Base-by-base conservation (phyloP, 2,888 invertebrate species). In the Yponomeuta cagnagella region DNA sequence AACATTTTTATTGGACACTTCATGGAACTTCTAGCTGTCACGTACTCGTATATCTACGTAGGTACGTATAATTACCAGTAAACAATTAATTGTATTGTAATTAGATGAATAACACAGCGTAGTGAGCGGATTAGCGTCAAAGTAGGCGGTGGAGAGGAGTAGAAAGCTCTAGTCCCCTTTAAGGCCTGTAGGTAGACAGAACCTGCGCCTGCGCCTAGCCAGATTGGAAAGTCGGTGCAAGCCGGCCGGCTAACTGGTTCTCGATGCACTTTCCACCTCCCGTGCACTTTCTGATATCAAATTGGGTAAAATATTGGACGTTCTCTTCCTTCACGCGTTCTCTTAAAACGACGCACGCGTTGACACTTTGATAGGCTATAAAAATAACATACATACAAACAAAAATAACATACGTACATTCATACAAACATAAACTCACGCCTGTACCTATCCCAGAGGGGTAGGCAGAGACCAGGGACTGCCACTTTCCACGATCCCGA, bases 211-310 rank as follows among this genome's bases (percentile, higher is more conserved):
- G 69, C 52, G 64, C 43, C 70, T 70, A 81, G 52, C 6, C 52
- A 12, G 83, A 86, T 88, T 89, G 84, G 90, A 91, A 91, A 91
- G 90, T 84, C 84, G 85, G 83, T 85, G 87, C 87, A 85, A 81
- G 31, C 81, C 77, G 83, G 76, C 79, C 76, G 77, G 74, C 80
- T 79, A 82, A 85, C 87, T 78, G 84, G 84, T 84, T 71, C 64
- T 33, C 73, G 75, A 72, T 79, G 82, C 84, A 82, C 89, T 90
- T 90, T 90, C 90, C 85, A 84, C 76, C 73, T 77, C 75, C 81
- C 85, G 85, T 86, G 88, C 85, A 80, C 86, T 88, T 88, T 89
- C 88, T 81, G 86, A 87, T 89, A 89, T 82, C 82, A 77, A 72
- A 74, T 52, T 68, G 68, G 68, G 52, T 68, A 58, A 58, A 68